Conservation (phyloP, 2,888 invertebrate genomes). For the Leptinotarsa tumamoca region DNA sequence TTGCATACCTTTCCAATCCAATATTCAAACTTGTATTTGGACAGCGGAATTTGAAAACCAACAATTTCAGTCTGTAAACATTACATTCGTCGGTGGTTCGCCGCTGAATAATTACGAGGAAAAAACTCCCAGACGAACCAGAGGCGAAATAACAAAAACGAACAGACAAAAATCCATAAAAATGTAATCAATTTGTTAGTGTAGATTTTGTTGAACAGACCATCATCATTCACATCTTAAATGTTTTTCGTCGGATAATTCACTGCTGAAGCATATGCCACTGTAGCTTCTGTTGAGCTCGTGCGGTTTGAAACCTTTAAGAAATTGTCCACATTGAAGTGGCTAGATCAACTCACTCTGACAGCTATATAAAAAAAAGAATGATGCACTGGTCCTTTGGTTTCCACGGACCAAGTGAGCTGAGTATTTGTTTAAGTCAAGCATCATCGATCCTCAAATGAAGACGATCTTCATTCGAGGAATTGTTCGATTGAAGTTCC, state of each 20-base stretch:
- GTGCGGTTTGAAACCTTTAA: too few relatives aligned
- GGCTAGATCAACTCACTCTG: too few relatives aligned
- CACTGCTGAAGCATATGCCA: too few relatives aligned
- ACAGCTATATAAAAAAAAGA: too few relatives aligned
- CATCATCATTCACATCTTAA: neutral
- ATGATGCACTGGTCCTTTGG: too few relatives aligned
- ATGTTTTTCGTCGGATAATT: too few relatives aligned
- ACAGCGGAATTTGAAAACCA: neutral
- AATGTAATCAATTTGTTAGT: slow-evolving; percentile 28
- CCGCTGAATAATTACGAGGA: slow-evolving; percentile 24
- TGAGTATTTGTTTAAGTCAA: too few relatives aligned
- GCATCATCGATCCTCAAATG: too few relatives aligned
- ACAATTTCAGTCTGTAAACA: slow-evolving; percentile 28
- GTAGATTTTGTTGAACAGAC: slow-evolving; percentile 27
- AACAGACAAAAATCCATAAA: slow-evolving; percentile 28
- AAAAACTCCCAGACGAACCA: slow-evolving; percentile 3
- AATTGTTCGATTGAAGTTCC: too few relatives aligned
- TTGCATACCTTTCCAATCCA: neutral
- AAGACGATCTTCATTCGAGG: too few relatives aligned
- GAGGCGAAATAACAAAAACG: slow-evolving; percentile 21
- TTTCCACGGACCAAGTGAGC: too few relatives aligned
- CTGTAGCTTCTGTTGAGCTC: neutral
- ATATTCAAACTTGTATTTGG: slow-evolving; percentile 1
- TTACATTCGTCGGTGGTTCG: slow-evolving; percentile 12
- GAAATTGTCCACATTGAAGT: too few relatives aligned